These are phyloP conservation scores for Propithecus coquereli DNA, from an alignment of 2,113 vertebrate species.

Conservation along the genomic window DNA sequence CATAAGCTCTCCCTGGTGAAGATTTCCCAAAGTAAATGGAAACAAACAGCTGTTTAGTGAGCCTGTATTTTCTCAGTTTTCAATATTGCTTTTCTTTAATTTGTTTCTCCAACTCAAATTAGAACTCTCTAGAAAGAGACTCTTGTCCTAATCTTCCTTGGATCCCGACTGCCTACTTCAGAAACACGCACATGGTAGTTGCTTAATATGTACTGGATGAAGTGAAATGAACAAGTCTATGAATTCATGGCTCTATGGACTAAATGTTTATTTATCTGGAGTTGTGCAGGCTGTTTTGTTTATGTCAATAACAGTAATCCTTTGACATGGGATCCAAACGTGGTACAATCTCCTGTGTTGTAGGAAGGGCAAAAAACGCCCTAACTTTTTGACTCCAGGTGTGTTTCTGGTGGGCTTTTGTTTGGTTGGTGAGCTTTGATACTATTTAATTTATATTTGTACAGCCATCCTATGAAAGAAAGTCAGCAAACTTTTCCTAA, in stretches of 20 bases:
- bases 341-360: not conserved
- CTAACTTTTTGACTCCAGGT: not conserved
- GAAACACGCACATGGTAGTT: too few relatives aligned
- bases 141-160: not conserved
- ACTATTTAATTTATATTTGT: not conserved
- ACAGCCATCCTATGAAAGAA: not conserved
- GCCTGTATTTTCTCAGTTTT: not conserved
- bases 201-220: fast-evolving
- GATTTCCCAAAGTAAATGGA: not conserved
- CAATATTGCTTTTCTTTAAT: not conserved
- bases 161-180: not conserved
- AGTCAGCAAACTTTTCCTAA: not conserved
- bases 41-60: not conserved
- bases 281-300: fast-evolving
- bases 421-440: not conserved
- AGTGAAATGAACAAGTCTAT: too few relatives aligned
- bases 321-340: not conserved
- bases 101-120: not conserved
- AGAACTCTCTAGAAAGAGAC: not conserved
- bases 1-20: not conserved
- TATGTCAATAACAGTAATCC: too few relatives aligned
- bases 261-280: too few relatives aligned
- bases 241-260: not conserved
- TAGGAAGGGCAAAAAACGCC: too few relatives aligned
- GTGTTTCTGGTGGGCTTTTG: not conserved